Percentiles rank a stretch among this genome's conserved stretches.
Conservation (phyloP, 2,113 vertebrate species). For the Pseudonaja textilis region DNA sequence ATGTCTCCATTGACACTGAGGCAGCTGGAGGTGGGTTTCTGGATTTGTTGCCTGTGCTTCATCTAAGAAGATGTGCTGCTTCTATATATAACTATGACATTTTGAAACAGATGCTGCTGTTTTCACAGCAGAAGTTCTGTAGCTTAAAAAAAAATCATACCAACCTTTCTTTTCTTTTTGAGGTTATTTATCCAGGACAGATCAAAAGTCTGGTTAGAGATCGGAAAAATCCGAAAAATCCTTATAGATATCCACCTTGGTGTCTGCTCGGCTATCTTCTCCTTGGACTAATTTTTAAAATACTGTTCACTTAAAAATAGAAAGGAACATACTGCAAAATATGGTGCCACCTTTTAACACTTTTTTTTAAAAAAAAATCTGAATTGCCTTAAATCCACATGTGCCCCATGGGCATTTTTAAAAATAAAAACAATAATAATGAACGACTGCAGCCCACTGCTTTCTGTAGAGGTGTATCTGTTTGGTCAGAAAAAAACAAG, state of each 20-base stretch:
- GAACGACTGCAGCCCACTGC: not conserved
- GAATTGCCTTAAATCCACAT: not conserved
- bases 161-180: not conserved
- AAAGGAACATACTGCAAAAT: not conserved
- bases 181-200: not conserved
- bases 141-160: not conserved
- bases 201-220: not conserved
- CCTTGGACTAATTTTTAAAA: not conserved
- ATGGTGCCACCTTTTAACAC: not conserved
- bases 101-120: conserved; percentile 48
- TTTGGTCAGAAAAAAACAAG: not conserved
- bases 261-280: not conserved
- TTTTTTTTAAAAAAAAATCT: not conserved
- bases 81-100: conserved; percentile 47
- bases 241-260: not conserved
- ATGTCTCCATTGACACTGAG: not conserved
- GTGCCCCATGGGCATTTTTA: not conserved
- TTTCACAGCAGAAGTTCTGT: conserved; percentile 45
- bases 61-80: conserved; percentile 22
- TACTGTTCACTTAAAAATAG: not conserved
- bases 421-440: not conserved
- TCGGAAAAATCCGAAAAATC: not conserved
- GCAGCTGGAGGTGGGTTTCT: conserved; percentile 33
- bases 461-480: not conserved
- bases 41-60: conserved; percentile 4